Base-by-base conservation (phyloP, 2,113 vertebrate genomes). In the Cyprinodon brontotheroides region DNA sequence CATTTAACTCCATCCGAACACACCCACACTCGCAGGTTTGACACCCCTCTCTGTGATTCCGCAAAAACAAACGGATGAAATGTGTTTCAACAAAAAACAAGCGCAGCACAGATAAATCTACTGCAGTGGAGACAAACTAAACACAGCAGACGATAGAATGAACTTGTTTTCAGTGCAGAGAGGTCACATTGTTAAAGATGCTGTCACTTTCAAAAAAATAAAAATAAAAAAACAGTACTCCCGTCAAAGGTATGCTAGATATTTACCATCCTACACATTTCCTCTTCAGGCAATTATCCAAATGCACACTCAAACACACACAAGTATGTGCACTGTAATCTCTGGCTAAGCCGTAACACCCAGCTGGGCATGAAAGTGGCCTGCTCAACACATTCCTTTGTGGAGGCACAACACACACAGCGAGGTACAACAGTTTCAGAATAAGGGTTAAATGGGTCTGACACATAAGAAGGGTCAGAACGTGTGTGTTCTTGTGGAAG, bases 341-440 rank as follows among this genome's bases (percentile, higher is more conserved):
- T 82, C 81, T 70, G 57, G 72, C 77, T 91, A 87, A 91, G 71
- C 87, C 37, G 40, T 48, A 86, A 83, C 77, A 84, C 77, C 78
- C 89, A 89, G 80, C 85, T 80, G 83, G 83, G 85, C 45, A 65
- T 87, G 72, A 89, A 89, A 89, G 72, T 69, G 80, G 84, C 66
- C 85, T 50, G 78, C 68, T 86, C 68, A 70, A 88, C 91, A 91
- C 91, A 94, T 93, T 93, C 90, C 90, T 83, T 81, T 87, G 75
- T 81, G 74, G 86, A 72, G 74, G 83, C 68, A 84, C 72, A 81
- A 84, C 86, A 74, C 47, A 59, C 60, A 70, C 36, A 67, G 71
- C 57, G 40, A 81, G 68, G 84, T 67, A 74, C 70, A 71, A 82
- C 41, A 53, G 60, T 40, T 57, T 81, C 12, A 29, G 62, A 85